Evolutionary conservation across 1,140 invertebrate genomes (phyloP).

Genomic region (Penaeus vannamei): DNA sequence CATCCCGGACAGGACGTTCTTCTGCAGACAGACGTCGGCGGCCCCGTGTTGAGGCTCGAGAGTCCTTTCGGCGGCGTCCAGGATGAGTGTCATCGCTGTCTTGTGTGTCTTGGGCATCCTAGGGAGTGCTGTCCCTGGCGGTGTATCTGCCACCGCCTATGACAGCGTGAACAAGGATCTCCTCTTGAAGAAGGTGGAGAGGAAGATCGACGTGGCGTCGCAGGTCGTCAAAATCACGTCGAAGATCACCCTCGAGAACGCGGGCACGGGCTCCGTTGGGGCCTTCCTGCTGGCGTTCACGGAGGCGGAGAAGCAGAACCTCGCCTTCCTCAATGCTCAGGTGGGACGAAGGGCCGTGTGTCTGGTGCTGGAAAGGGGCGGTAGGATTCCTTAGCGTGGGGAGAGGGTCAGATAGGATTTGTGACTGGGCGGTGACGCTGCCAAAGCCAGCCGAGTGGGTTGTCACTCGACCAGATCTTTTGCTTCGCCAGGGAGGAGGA

Average conservation of each 20-base stretch:
- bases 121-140: background rate
- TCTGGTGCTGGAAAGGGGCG: background rate
- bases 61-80: background rate
- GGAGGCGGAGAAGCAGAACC: conserved; percentile 76
- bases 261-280: conserved; percentile 79
- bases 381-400: background rate
- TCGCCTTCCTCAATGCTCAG: conserved; percentile 82
- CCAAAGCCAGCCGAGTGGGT: conserved; percentile 74
- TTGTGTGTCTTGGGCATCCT: background rate
- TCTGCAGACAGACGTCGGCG: background rate
- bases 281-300: conserved; percentile 84
- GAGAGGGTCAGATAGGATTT: background rate
- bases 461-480: conserved; percentile 41
- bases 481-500: background rate
- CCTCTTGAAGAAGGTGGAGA: conserved; percentile 86
- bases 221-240: conserved; percentile 89
- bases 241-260: conserved; percentile 87
- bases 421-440: conserved; percentile 69
- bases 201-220: conserved; percentile 87
- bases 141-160: background rate
- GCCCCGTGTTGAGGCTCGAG: background rate
- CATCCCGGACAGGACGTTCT: background rate
- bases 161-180: conserved; percentile 71
- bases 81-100: background rate
- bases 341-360: conserved; percentile 69